Evolutionary conservation across 2,797 vertebrate genomes (phyloP), one percentile per base, ranked within the genome.

Genomic region (Lacerta agilis): DNA sequence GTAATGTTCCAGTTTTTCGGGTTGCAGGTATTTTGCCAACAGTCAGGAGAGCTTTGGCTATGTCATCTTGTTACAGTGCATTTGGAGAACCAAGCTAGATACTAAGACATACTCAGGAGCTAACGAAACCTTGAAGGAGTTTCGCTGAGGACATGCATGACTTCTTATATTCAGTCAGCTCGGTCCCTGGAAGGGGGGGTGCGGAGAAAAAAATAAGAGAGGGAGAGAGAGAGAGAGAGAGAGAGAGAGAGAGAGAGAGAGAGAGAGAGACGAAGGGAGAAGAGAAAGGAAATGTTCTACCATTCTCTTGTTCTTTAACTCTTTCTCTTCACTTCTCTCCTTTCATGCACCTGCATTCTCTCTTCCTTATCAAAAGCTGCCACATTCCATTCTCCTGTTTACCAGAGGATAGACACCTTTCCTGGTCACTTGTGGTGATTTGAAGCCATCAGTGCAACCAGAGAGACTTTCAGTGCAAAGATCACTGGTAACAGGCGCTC

Each of bases 1-100:
- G 9, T 8, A 71, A 94, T 91, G 87, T 90, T 93, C 91, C 88
- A 9, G 8, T 87, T 80, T 27, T 6, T 90, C 86, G 17, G 17
- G 20, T 72, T 81, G 18, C 36, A 38, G 20, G 33, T 27, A 1
- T 8, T 27, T 38, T 3, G 79, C 27, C 0, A 0, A 6, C 29
- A n/a, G 67, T 83, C 72, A 72, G 79, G 77, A 20, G 4, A 86
- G 77, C 66, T 20, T 64, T 7, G 85, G 73, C 67, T 73, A 29
- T 88, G 1, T 8, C 4, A 0, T 2, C 5, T 49, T 20, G 29
- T 78, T 27, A 41, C 25, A 2, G 29, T 11, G 85, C 8, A 18
- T n/a, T 6, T 45, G 72, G 20, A 36, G 36, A 9, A 90, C n/a
- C 79, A 45, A 45, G 64, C 38, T 61, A 66, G 85, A 36, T 82